phyloP scores from a whole-genome alignment of 1,140 invertebrate genomes.

The Drosophila sproati region DNA sequence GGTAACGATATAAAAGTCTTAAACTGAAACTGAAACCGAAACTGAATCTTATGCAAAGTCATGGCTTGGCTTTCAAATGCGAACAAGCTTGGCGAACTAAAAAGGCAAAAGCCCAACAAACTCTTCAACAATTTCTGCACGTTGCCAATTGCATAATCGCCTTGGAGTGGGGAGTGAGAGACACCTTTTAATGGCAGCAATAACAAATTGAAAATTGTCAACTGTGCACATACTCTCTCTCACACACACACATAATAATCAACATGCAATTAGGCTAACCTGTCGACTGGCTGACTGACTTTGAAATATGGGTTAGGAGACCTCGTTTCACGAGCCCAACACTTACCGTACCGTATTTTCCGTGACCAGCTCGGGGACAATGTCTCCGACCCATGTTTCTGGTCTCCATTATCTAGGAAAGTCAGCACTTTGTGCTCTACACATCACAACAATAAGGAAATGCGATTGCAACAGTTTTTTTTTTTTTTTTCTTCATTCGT shows the following conservation, averaged over 20 bases:
- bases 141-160: conserved; percentile 76
- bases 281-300: conserved; percentile 73
- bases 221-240: conserved; percentile 25
- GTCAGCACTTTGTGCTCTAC: conserved; percentile 7
- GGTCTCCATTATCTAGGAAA: conserved; percentile 49
- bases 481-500: conserved; percentile 14
- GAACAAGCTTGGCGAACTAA: conserved; percentile 51
- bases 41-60: conserved; percentile 78
- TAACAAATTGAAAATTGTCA: conserved; percentile 81
- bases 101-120: conserved; percentile 39
- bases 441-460: conserved; percentile 66
- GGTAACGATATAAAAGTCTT: conserved; percentile 22
- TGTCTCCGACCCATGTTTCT: conserved; percentile 1
- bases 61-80: conserved; percentile 63
- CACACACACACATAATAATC: conserved; percentile 50
- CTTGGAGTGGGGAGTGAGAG: conserved; percentile 20
- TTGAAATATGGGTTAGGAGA: conserved; percentile 79
- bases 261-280: conserved; percentile 77
- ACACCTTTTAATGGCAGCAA: conserved; percentile 63
- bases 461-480: conserved; percentile 52
- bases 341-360: conserved; percentile 2
- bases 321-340: conserved; percentile 27
- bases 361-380: conserved; percentile 18
- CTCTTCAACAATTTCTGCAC: conserved; percentile 74
- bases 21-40: conserved; percentile 33